Evolutionary conservation across 2,888 invertebrate genomes (phyloP), one percentile per base, ranked within the genome.

Genomic region (Endomychus coccineus): DNA sequence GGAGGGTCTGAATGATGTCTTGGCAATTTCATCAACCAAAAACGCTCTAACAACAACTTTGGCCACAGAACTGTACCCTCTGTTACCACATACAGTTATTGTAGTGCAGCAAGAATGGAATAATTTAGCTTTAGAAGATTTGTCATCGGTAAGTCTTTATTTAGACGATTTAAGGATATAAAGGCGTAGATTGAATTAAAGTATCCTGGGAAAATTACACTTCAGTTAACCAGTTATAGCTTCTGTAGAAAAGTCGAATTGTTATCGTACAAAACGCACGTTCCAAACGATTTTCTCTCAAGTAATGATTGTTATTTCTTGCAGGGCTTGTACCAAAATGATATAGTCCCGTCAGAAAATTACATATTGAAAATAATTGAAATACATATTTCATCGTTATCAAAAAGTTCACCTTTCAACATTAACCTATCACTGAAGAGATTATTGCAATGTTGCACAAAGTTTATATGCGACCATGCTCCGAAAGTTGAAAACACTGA

Each of bases 341-440:
- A 89, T 58, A 78, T 85, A 21, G 81, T 89, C 45, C 88, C 89
- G 9, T 80, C 83, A 0, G 89, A 90, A 59, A 86, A 82, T 52
- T 87, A 84, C 47, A 77, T 88, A 2, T 70, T 86, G n/a, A 77
- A 78, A 34, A 77, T 88, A 3, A 77, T 87, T 19, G 75, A 72
- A 44, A 73, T 76, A 15, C 82, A 83, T 54, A 69, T 80, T 35
- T 71, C 73, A 25, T 75, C 77, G 1, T 62, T 83, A 9, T 80
- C 81, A 6, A 71, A 75, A 51, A 71, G 73, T 50, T 65, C 69
- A 25, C 64, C 67, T 1, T 78, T 76, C 52, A 72, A 71, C 9
- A 71, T 75, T 29, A 78, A 77, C 56, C 67, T 75, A 6, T 78
- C 80, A 0, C 58, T 83, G 48, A 79, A 79, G 52, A 74, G 79